phyloP scores from a whole-genome alignment of 2,113 vertebrate species.

The Otocyon megalotis region DNA sequence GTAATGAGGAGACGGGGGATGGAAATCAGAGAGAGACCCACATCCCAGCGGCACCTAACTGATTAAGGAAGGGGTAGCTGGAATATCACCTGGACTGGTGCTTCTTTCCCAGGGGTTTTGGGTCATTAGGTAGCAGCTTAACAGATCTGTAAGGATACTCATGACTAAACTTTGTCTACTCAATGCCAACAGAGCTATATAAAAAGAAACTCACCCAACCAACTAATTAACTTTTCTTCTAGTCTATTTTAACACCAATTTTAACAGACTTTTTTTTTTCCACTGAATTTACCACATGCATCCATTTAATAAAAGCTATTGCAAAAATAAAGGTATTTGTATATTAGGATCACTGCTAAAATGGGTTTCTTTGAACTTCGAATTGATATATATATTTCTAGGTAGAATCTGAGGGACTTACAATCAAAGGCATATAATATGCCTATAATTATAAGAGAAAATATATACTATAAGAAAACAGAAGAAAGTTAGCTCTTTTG shows the following conservation, averaged over 20 bases:
- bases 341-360: neutral
- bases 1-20: neutral
- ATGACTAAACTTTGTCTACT: neutral
- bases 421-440: neutral
- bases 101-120: neutral
- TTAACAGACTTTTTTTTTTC: neutral
- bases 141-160: neutral
- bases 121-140: neutral
- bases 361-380: neutral
- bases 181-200: neutral
- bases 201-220: constrained; percentile 10
- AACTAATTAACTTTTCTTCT: neutral
- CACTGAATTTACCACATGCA: neutral
- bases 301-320: constrained; percentile 45
- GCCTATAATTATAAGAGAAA: neutral
- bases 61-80: neutral
- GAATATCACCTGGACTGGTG: neutral
- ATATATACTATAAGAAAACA: neutral
- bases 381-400: neutral
- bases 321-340: neutral
- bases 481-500: neutral
- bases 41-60: neutral
- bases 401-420: constrained; percentile 17
- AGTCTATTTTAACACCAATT: neutral
- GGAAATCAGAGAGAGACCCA: neutral